These are phyloP conservation scores for Piaya cayana DNA, from an alignment of 2,113 vertebrate species.

Conservation along the genomic window DNA sequence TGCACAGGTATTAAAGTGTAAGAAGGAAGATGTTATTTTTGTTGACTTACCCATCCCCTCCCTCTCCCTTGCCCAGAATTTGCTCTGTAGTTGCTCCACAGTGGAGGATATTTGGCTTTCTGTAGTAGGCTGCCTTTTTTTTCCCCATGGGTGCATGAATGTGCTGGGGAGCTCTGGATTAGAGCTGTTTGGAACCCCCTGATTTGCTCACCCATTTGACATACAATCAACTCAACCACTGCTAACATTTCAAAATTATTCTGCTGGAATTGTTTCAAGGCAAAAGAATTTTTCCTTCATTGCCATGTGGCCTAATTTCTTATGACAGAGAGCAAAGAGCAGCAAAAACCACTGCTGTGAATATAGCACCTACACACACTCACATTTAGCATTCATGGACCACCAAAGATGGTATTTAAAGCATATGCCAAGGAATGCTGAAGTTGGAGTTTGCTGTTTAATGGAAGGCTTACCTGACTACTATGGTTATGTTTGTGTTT, in stretches of 20 bases:
- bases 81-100: not conserved
- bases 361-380: not conserved
- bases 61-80: not conserved
- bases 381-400: not conserved
- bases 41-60: not conserved
- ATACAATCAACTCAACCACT: not conserved
- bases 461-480: not conserved
- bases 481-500: not conserved
- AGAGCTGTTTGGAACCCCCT: not conserved
- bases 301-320: conserved; percentile 33
- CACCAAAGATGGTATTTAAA: not conserved
- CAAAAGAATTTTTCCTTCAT: conserved; percentile 22
- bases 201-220: not conserved
- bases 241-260: not conserved
- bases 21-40: not conserved
- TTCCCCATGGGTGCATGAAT: fast-evolving
- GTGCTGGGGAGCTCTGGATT: not conserved
- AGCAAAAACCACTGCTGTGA: not conserved
- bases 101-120: not conserved
- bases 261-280: conserved; percentile 31
- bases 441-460: not conserved
- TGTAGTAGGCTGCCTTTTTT: not conserved
- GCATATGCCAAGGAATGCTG: not conserved
- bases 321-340: conserved; percentile 7
- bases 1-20: not conserved